Evolutionary conservation across 1,140 invertebrate species (phyloP), one percentile per base, ranked within the genome.

Genomic region (Wiebesia pumilae): DNA sequence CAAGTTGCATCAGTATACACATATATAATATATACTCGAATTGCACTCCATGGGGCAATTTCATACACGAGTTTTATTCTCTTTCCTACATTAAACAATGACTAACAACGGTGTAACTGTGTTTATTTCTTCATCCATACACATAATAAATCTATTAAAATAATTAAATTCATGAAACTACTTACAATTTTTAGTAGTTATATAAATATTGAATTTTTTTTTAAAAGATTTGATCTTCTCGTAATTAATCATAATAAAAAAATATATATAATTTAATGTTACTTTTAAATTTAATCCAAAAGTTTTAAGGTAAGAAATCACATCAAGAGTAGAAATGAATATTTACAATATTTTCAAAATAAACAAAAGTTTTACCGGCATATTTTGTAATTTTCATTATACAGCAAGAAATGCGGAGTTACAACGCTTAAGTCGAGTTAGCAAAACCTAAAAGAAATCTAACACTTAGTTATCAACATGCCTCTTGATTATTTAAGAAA

Each of bases 1-100:
- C 71, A 85, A 86, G 58, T 86, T 86, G 71, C 62, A 86, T 83
- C 30, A 54, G 21, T 83, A 83, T 83, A 78, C 81, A 69, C 40
- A 86, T 86, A 79, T 65, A 81, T 14, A 82, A 47, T 75, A 62
- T 67, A 86, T 69, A 78, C 16, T 79, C 71, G 35, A 83, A 86
- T 86, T 83, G 85, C 85, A 86, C 80, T 78, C 73, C 33, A 83
- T 67, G 62, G 38, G 16, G 38, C 69, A 77, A 80, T 62, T 82
- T 86, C 24, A 10, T 75, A 69, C n/a, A 67, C 38, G 71, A 43
- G n/a, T 77, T 85, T 79, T 65, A 19, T 65, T 43, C 9, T 19
- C 19, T 33, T 54, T 65, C 16, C 16, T 75, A 83, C 38, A 82
- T 62, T 73, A 85, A 43, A 69, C 65, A 85, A 58, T 30, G 40